Conservation (phyloP, 2,113 vertebrate genomes). For the Kryptolebias marmoratus region DNA sequence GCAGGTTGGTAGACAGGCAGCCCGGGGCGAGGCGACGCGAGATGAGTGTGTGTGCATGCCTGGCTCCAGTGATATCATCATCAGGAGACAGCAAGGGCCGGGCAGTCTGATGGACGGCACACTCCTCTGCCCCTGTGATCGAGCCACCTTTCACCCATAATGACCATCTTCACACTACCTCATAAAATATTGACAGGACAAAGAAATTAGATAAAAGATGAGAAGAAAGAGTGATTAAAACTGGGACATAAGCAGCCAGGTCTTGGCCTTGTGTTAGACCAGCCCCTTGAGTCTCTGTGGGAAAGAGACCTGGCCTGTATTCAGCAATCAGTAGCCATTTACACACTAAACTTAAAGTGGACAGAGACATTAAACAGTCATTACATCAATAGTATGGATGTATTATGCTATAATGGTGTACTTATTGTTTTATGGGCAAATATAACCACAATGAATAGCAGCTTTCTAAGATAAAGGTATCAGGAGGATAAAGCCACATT, state of each 20-base stretch:
- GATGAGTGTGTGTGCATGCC: conserved; percentile 50
- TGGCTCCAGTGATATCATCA: conserved; percentile 81
- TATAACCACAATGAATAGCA: conserved; percentile 62
- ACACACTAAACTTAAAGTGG: conserved; percentile 57
- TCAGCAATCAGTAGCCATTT: conserved; percentile 68
- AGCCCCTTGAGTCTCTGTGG: conserved; percentile 43
- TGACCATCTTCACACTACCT: conserved; percentile 52
- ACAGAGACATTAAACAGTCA: conserved; percentile 71
- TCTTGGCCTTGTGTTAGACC: conserved; percentile 56
- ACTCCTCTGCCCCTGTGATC: conserved; percentile 69
- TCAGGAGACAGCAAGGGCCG: conserved; percentile 58
- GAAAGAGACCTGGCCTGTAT: conserved; percentile 58
- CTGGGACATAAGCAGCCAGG: conserved; percentile 46
- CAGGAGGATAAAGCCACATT: neutral
- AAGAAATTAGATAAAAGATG: conserved; percentile 39
- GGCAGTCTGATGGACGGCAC: conserved; percentile 75
- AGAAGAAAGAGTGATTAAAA: conserved; percentile 23
- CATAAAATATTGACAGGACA: conserved; percentile 64
- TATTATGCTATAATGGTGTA: conserved; percentile 55
- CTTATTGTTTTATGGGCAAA: conserved; percentile 65
- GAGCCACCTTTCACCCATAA: conserved; percentile 48
- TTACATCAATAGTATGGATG: conserved; percentile 72
- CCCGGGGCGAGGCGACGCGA: conserved; percentile 59
- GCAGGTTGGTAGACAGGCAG: conserved; percentile 63
- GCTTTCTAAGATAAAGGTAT: conserved; percentile 20